Conservation (phyloP, 2,113 vertebrate genomes). For the Chionodraco myersi region DNA sequence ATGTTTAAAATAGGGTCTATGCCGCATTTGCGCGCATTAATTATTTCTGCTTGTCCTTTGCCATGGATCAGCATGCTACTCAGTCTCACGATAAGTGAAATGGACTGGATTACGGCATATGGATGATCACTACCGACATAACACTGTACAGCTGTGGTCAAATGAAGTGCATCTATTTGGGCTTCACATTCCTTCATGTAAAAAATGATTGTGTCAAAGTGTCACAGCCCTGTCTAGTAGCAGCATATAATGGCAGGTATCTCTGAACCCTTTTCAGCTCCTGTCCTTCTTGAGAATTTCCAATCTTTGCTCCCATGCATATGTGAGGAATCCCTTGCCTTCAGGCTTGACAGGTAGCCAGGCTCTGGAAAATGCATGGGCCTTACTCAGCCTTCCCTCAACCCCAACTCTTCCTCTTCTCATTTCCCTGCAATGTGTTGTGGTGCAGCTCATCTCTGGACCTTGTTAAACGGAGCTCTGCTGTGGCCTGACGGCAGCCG, state of each 20-base stretch:
- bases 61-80: not conserved
- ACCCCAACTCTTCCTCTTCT: slow-evolving; percentile 34
- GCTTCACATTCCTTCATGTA: slow-evolving; percentile 33
- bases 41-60: slow-evolving; percentile 51
- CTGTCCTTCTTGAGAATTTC: slow-evolving; percentile 57
- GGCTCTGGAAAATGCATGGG: slow-evolving; percentile 63
- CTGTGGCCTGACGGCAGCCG: slow-evolving; percentile 84
- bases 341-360: slow-evolving; percentile 67
- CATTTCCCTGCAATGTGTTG: slow-evolving; percentile 71
- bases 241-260: slow-evolving; percentile 47
- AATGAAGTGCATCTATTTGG: slow-evolving; percentile 19
- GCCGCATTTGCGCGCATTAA: slow-evolving; percentile 49
- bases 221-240: slow-evolving; percentile 45
- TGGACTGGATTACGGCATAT: slow-evolving; percentile 10
- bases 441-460: slow-evolving; percentile 78
- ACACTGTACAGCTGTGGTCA: slow-evolving; percentile 5
- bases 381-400: slow-evolving; percentile 36
- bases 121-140: slow-evolving; percentile 37
- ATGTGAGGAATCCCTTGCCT: slow-evolving; percentile 63
- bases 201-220: slow-evolving; percentile 51
- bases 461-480: slow-evolving; percentile 84
- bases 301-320: slow-evolving; percentile 61
- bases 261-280: slow-evolving; percentile 47
- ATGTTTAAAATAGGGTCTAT: slow-evolving; percentile 52
- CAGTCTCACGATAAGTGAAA: not conserved